A percentile compares a stretch with the other conserved stretches of the same genome.
Conservation (phyloP, 2,888 invertebrate genomes). For the Dasysyrphus tricinctus region DNA sequence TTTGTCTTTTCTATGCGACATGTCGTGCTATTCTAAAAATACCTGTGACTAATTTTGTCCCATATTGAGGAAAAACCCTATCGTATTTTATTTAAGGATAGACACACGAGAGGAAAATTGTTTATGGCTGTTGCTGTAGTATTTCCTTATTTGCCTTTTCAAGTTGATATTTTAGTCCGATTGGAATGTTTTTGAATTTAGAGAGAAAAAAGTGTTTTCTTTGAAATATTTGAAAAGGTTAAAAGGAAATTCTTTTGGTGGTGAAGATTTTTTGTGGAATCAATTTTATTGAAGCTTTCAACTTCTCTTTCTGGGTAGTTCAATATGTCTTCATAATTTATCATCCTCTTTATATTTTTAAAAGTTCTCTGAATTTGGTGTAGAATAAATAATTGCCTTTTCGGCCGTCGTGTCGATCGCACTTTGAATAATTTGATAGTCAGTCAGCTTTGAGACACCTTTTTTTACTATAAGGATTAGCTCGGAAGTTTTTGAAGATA, state of each 20-base stretch:
- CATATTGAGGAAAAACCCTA: constrained; percentile 51
- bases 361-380: no score
- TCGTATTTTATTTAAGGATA: constrained; percentile 3
- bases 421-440: no score
- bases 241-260: constrained; percentile 20
- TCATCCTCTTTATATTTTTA: background rate
- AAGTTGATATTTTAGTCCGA: background rate
- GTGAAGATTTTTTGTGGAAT: background rate
- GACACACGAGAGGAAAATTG: constrained; percentile 39
- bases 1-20: background rate
- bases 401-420: no score
- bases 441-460: no score
- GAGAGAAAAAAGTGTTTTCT: constrained; percentile 32
- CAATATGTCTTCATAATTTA: background rate
- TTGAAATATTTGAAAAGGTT: background rate
- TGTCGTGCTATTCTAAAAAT: constrained; percentile 60
- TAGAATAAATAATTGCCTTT: no score
- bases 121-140: constrained; percentile 44
- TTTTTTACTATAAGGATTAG: no score
- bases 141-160: constrained; percentile 50
- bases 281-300: background rate
- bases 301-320: background rate
- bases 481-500: no score
- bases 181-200: constrained; percentile 5
- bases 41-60: constrained; percentile 54